Base-by-base conservation (phyloP, 2,797 vertebrate species). In the Sphaeramia orbicularis region DNA sequence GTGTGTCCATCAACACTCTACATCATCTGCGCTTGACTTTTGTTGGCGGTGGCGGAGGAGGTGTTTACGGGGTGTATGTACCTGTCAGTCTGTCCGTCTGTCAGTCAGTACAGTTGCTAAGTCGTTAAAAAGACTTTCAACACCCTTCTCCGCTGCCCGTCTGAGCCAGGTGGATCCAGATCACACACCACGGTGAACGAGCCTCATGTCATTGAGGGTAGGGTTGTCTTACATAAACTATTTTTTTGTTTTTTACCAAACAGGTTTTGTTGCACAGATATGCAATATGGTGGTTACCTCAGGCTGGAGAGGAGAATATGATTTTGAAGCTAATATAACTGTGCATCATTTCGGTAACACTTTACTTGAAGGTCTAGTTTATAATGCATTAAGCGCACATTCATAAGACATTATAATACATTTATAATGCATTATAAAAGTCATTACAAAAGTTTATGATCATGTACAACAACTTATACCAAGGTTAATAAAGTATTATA, bases 201-300 rank as follows among this genome's bases (percentile, higher is more conserved):
- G 69, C 93, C 92, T 48, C 71, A 74, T 55, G 80, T 94, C 83
- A 94, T 95, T 88, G 76, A 92, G 89, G 94, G 94, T 94, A 89
- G 76, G 85, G 62, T 69, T 10, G 61, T 67, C 67, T 71, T 30
- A 54, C 37, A 74, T 52, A 13, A 80, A 75, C 38, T 42, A 49
- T 62, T 70, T 14, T 66, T 54, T 41, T 27, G 24, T 27, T 27
- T 21, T 45, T 6, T 8, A 56, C 37, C 42, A 59, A 77, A 75
- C 14, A 71, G 41, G 66, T 57, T 65, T 48, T 12, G 64, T 60
- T 73, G 24, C 24, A 27, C 4, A 64, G n/a, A 53, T 30, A 14
- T 62, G 15, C 14, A 51, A 50, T 1, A 32, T 5, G 35, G 2
- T 57, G 55, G 38, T 49, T 70, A 53, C 18, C 65, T 71, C 18